These are phyloP conservation scores for Cariama cristata DNA, from an alignment of 2,113 vertebrate genomes.

Conservation along the genomic window DNA sequence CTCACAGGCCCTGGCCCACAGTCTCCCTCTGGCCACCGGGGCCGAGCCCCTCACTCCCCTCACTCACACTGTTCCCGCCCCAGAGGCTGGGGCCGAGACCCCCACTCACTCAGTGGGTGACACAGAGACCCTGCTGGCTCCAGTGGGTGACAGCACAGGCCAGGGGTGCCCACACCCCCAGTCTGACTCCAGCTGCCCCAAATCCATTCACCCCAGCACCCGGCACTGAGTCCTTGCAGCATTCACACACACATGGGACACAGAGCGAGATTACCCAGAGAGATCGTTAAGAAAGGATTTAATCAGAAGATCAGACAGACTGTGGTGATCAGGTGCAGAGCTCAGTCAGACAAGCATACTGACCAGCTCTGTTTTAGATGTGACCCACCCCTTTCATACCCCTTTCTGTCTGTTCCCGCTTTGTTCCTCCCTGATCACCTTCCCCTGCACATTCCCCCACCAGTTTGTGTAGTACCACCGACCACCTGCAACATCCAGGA, in stretches of 20 bases:
- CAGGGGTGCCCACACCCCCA: neutral
- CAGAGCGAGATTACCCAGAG: too few relatives aligned
- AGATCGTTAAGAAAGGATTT: neutral
- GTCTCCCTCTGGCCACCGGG: accelerated
- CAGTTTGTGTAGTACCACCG: accelerated
- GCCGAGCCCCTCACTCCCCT: neutral
- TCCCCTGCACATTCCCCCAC: neutral
- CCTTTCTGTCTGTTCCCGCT: neutral
- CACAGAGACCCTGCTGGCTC: neutral
- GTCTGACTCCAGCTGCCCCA: neutral
- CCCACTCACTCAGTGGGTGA: accelerated
- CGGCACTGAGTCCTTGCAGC: neutral
- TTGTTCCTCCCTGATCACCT: neutral
- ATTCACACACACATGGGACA: too few relatives aligned
- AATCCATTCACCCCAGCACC: neutral
- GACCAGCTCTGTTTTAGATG: neutral
- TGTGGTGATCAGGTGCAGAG: neutral
- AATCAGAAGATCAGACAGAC: too few relatives aligned
- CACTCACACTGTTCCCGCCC: accelerated
- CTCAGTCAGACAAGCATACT: neutral
- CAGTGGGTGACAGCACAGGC: neutral
- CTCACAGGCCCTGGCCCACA: neutral
- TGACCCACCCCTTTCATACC: neutral
- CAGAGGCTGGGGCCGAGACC: accelerated
- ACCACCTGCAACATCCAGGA: neutral